Evolutionary conservation across 2,888 invertebrate genomes (phyloP).

Genomic region (Xiphydria camelus): DNA sequence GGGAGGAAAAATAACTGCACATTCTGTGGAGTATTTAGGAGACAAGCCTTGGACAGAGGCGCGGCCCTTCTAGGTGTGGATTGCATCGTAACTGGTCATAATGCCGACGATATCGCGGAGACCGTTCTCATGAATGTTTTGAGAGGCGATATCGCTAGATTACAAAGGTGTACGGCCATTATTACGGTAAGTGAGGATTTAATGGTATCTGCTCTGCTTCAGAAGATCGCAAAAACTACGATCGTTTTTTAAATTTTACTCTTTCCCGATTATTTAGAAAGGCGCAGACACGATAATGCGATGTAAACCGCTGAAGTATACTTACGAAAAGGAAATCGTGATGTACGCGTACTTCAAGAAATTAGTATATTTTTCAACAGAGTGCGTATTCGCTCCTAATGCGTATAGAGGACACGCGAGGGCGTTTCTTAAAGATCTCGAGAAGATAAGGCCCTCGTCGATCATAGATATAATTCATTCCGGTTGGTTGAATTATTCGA

Average conservation of each 20-base stretch:
- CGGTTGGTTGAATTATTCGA: slow-evolving; percentile 58
- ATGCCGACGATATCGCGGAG: slow-evolving; percentile 98
- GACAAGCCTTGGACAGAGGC: slow-evolving; percentile 95
- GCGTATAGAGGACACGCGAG: slow-evolving; percentile 94
- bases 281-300: slow-evolving; percentile 83
- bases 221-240: background rate
- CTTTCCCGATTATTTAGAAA: slow-evolving; percentile 61
- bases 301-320: slow-evolving; percentile 95
- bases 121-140: slow-evolving; percentile 98
- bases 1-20: slow-evolving; percentile 95
- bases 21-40: slow-evolving; percentile 92
- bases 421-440: slow-evolving; percentile 90
- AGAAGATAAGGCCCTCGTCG: slow-evolving; percentile 86
- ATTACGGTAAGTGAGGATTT: slow-evolving; percentile 69
- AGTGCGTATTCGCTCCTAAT: slow-evolving; percentile 98
- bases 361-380: slow-evolving; percentile 96
- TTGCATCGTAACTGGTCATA: slow-evolving; percentile 95
- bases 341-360: slow-evolving; percentile 98
- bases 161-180: slow-evolving; percentile 89
- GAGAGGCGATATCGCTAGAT: slow-evolving; percentile 92
- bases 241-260: too few relatives aligned
- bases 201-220: background rate
- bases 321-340: slow-evolving; percentile 99
- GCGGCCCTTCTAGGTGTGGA: slow-evolving; percentile 85
- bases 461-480: slow-evolving; percentile 95